phyloP scores from a whole-genome alignment of 30 jellyfish, hydroid and myxozoan genomes.

The Chironex yamaguchii region DNA sequence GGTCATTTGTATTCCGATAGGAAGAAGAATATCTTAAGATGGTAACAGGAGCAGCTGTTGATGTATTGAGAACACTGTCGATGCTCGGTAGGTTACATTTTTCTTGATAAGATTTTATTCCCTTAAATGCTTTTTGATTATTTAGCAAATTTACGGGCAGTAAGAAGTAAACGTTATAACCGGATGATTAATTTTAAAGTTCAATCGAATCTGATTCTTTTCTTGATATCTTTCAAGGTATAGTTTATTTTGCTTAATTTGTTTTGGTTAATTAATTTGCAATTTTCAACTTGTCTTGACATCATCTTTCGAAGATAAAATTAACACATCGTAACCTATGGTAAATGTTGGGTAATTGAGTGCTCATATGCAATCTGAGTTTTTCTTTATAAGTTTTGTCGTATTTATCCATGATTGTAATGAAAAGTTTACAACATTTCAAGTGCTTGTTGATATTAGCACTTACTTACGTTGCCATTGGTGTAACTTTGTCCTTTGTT shows the following conservation, averaged over 20 bases:
- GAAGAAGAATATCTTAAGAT: conserved; percentile 12
- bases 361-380: too few species aligned
- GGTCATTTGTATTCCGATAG: background rate
- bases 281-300: too few species aligned
- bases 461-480: too few species aligned
- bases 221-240: background rate
- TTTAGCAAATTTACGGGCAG: background rate
- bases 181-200: background rate
- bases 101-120: too few species aligned
- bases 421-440: too few species aligned
- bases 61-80: conserved; percentile 56
- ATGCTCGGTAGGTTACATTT: conserved; percentile 40
- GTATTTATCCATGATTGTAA: too few species aligned
- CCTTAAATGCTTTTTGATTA: background rate
- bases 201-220: background rate
- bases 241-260: background rate
- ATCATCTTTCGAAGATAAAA: too few species aligned
- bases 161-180: background rate
- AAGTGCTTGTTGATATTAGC: too few species aligned
- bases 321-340: too few species aligned
- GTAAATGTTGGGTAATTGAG: too few species aligned
- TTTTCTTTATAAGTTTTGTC: too few species aligned
- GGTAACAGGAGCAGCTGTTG: conserved; percentile 48
- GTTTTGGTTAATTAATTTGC: background rate
- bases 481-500: too few species aligned